Percentiles rank a stretch among this genome's conserved stretches.
Evolutionary conservation across 2,113 vertebrate species (phyloP).

Genomic region (Pteronura brasiliensis): DNA sequence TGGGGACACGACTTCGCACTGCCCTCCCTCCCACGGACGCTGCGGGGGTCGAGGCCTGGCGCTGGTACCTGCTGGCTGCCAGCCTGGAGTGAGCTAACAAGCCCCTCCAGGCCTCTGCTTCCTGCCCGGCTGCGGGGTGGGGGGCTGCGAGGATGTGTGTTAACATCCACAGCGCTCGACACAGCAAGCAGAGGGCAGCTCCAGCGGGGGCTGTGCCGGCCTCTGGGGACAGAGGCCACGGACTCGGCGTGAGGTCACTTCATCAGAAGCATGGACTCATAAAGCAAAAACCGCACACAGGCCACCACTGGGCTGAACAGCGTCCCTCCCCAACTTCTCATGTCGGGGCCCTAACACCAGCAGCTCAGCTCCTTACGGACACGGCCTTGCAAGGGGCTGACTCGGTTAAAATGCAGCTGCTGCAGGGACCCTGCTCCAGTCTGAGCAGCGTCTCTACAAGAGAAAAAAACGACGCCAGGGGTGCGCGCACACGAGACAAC

Average conservation of each 20-base stretch:
- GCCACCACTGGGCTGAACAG: rapidly evolving
- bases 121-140: rapidly evolving
- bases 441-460: rapidly evolving
- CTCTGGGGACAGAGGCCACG: rapidly evolving
- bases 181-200: neutral
- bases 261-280: rapidly evolving
- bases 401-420: rapidly evolving
- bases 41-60: neutral
- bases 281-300: neutral
- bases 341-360: rapidly evolving
- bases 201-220: neutral
- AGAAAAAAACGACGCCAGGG: no score
- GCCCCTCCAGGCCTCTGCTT: rapidly evolving
- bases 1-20: rapidly evolving
- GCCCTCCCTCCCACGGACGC: rapidly evolving
- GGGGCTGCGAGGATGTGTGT: rapidly evolving
- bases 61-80: rapidly evolving
- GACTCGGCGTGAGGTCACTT: rapidly evolving
- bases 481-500: rapidly evolving
- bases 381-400: rapidly evolving
- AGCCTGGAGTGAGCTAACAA: rapidly evolving
- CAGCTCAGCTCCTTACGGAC: rapidly evolving
- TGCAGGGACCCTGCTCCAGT: no score
- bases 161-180: rapidly evolving
- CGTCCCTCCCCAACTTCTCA: rapidly evolving